Evolutionary conservation across 1,140 invertebrate genomes (phyloP), one percentile per base, ranked within the genome.

Genomic region (Orius insidiosus): DNA sequence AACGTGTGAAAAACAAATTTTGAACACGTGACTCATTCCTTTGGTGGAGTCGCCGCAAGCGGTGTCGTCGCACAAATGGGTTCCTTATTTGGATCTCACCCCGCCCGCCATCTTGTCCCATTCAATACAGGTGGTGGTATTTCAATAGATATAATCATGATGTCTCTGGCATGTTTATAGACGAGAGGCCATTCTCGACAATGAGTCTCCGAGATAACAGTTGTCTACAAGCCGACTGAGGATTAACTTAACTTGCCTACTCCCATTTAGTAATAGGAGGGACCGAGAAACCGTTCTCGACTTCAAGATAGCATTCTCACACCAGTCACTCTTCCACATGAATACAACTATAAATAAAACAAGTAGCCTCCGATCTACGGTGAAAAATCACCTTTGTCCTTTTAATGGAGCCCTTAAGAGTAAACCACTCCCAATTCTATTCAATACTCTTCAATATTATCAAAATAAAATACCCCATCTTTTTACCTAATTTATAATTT

Each of bases 91-190:
- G 41, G 41, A n/a, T 30, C 7, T 24, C 24, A 24, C 24, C 24
- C 24, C 24, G 24, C 24, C n/a, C 16, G 41, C 19, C 41, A 43
- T 10, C 18, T 18, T 18, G 41, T 30, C 19, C 18, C 41, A 43
- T 43, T 43, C 41, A 43, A 43, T 43, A 43, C 41, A 43, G 41
- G 41, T 43, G 41, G 41, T 43, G 24, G 18, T 43, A 43, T 43
- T 43, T 43, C 41, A 43, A 43, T 43, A 43, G 41, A 43, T 43
- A 43, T 43, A 43, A 43, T 43, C 41, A 43, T 30, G 13, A 10
- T 10, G 38, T 18, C n/a, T 18, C 41, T 43, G 41, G 24, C 41
- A 43, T 43, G 41, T 43, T 43, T 43, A 43, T 43, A 30, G 41
- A 43, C 31, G 41, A 15, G 41, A 11, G 24, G 24, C 41, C 41